A percentile compares a stretch with the other conserved stretches of the same genome.
Conservation (phyloP, 2,113 vertebrate species). For the Ondatra zibethicus region DNA sequence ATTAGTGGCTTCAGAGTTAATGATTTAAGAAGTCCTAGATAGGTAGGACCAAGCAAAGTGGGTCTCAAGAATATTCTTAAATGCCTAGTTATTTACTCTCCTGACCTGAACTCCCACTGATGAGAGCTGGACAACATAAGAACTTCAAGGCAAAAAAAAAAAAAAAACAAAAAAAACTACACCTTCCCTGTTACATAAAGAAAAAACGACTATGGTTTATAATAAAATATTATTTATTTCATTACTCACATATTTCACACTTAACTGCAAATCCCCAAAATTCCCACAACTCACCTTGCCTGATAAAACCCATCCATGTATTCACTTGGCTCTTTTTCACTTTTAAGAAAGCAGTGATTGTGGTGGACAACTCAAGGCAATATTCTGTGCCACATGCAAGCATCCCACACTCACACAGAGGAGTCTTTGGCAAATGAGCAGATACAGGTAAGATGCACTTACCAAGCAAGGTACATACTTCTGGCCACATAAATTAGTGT, state of each 20-base stretch:
- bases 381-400: neutral
- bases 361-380: neutral
- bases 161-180: neutral
- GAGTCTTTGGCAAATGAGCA: neutral
- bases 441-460: neutral
- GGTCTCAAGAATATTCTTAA: neutral
- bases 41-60: neutral
- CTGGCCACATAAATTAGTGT: neutral
- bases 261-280: slow-evolving; percentile 11
- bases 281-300: neutral
- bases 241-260: neutral
- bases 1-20: neutral
- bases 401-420: neutral
- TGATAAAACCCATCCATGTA: neutral
- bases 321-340: neutral
- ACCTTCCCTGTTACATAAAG: neutral
- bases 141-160: slow-evolving; percentile 37
- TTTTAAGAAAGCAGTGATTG: slow-evolving; percentile 7
- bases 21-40: neutral
- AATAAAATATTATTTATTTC: neutral
- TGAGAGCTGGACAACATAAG: neutral
- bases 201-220: neutral
- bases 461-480: neutral
- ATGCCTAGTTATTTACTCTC: neutral
- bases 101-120: neutral